Conservation (phyloP, 2,888 invertebrate species). For the Standfussiana lucernea region DNA sequence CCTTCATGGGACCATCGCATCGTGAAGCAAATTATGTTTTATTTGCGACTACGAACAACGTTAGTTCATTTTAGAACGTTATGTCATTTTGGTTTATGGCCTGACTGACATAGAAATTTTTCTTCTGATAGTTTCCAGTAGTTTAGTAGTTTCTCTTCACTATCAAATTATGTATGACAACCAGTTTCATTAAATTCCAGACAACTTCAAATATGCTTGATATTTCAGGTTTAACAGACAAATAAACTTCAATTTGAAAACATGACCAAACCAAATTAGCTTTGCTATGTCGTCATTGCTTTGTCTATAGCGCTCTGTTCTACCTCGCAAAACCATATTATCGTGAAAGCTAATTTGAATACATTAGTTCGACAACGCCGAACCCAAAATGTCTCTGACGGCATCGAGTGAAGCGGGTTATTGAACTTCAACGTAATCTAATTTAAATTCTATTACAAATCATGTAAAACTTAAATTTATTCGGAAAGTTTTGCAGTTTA, state of each 20-base stretch:
- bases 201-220: background rate
- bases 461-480: conserved; percentile 13
- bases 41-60: background rate
- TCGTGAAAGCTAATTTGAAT: conserved; percentile 46
- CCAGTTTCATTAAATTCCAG: background rate
- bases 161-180: background rate
- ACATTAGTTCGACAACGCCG: conserved; percentile 22
- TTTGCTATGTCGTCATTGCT: background rate
- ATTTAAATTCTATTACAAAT: conserved; percentile 29
- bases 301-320: background rate
- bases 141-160: background rate
- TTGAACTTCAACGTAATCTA: conserved; percentile 38
- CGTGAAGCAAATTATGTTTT: background rate
- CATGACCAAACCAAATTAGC: background rate
- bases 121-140: background rate
- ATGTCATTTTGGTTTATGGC: background rate
- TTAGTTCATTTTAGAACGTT: too few species aligned
- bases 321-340: conserved; percentile 12
- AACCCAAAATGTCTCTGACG: conserved; percentile 26
- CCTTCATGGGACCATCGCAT: too few species aligned
- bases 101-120: background rate
- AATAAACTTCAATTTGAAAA: background rate
- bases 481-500: conserved; percentile 8
- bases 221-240: background rate
- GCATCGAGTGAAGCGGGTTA: conserved; percentile 5